Conservation (phyloP, 2,797 vertebrate species). For the Natrix natrix region DNA sequence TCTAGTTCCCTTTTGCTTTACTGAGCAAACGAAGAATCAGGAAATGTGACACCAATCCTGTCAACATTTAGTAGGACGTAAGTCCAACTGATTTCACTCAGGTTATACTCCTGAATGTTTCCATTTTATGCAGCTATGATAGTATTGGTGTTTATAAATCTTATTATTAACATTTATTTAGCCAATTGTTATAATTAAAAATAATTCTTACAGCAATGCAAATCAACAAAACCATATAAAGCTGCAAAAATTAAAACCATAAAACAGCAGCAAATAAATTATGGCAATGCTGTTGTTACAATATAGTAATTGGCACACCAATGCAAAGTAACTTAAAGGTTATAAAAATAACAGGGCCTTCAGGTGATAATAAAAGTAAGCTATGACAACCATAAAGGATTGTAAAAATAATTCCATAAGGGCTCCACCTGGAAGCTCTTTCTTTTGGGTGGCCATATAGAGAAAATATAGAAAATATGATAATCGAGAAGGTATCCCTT, state of each 20-base stretch:
- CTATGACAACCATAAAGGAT: not conserved
- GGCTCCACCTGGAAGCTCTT: not conserved
- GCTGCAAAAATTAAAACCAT: not conserved
- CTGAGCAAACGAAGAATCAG: slow-evolving; percentile 42
- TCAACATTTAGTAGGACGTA: not conserved
- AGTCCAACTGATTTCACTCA: not conserved
- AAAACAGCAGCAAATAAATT: not conserved
- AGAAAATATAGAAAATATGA: not conserved
- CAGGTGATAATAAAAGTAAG: not conserved
- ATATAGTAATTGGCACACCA: not conserved
- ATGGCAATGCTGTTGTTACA: not conserved
- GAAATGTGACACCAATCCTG: slow-evolving; percentile 26
- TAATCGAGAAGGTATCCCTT: not conserved
- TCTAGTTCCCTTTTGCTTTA: slow-evolving; percentile 46
- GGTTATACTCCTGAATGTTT: not conserved
- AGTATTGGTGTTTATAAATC: not conserved
- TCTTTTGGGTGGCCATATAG: not conserved
- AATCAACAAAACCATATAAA: not conserved
- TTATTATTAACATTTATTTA: not conserved
- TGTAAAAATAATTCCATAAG: not conserved
- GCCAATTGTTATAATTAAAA: not conserved
- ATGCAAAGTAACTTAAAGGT: not conserved
- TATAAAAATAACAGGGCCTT: not conserved
- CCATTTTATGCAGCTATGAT: not conserved
- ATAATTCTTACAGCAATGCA: not conserved